Evolutionary conservation across 1,140 invertebrate species (phyloP).

Genomic region (Drosophila takahashii): DNA sequence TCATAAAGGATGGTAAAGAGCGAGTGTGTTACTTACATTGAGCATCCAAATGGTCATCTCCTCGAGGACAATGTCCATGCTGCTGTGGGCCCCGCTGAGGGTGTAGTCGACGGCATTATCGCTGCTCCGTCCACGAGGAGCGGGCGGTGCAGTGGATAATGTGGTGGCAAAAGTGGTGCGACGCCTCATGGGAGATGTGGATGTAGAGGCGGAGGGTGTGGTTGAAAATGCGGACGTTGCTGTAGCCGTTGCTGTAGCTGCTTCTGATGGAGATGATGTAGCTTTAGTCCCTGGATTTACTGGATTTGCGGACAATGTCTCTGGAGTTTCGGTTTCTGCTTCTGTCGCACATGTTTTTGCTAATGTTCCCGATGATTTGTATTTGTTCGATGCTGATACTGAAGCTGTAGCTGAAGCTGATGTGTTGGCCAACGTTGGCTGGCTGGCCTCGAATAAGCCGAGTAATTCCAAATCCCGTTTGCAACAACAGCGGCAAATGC

Average conservation of each 20-base stretch:
- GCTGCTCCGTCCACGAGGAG: conserved; percentile 47
- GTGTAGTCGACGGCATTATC: conserved; percentile 72
- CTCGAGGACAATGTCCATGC: conserved; percentile 68
- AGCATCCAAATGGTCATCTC: conserved; percentile 73
- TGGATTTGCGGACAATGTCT: conserved; percentile 15
- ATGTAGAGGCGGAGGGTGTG: neutral
- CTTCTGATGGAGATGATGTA: conserved; percentile 17
- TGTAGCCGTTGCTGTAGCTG: conserved; percentile 8
- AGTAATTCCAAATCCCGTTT: conserved; percentile 66
- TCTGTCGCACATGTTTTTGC: conserved; percentile 26
- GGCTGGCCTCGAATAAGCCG: conserved; percentile 52
- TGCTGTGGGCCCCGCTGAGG: conserved; percentile 57
- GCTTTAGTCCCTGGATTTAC: conserved; percentile 5
- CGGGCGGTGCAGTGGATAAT: neutral
- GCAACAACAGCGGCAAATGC: conserved; percentile 65
- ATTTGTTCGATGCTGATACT: conserved; percentile 15
- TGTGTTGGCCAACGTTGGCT: conserved; percentile 18
- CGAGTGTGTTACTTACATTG: conserved; percentile 64
- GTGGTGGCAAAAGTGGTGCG: neutral
- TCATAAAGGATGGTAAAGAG: neutral
- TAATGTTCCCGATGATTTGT: conserved; percentile 20
- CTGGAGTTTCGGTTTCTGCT: conserved; percentile 9
- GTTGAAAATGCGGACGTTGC: conserved; percentile 9
- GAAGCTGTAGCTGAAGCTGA: conserved; percentile 8
- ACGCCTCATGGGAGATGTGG: conserved; percentile 2